Conservation (phyloP, 2,797 vertebrate species). For the Cyprinella venusta region DNA sequence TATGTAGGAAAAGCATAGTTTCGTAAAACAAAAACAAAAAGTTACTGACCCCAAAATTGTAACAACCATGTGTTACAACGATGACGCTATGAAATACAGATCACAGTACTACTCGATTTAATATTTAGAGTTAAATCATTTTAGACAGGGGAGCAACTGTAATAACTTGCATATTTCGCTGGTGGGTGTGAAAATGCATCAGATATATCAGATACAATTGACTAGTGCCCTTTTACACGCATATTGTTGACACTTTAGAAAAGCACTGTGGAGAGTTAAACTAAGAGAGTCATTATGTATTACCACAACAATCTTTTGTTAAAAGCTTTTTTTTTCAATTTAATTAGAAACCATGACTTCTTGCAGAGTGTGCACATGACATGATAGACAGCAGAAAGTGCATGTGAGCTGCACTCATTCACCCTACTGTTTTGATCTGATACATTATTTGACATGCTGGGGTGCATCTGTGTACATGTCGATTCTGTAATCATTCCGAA, state of each 20-base stretch:
- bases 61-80: background rate
- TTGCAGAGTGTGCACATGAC: background rate
- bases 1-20: background rate
- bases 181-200: background rate
- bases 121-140: background rate
- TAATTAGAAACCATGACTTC: background rate
- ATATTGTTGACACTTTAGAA: background rate
- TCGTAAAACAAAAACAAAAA: background rate
- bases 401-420: background rate
- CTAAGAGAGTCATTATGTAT: background rate
- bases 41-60: background rate
- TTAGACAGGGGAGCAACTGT: background rate
- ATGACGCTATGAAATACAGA: background rate
- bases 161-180: background rate
- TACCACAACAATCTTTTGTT: background rate
- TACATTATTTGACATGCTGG: constrained; percentile 48
- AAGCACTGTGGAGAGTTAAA: background rate
- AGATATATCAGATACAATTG: background rate
- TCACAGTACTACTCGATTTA: background rate
- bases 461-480: constrained; percentile 6
- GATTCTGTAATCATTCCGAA: constrained; percentile 29
- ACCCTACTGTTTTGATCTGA: constrained; percentile 37
- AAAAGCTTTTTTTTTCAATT: background rate
- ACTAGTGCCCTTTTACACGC: background rate
- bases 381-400: constrained; percentile 3